Percentiles rank a stretch among this genome's conserved stretches.
Evolutionary conservation across 2,888 invertebrate genomes (phyloP).

Genomic region (Cantharis flavilabris): DNA sequence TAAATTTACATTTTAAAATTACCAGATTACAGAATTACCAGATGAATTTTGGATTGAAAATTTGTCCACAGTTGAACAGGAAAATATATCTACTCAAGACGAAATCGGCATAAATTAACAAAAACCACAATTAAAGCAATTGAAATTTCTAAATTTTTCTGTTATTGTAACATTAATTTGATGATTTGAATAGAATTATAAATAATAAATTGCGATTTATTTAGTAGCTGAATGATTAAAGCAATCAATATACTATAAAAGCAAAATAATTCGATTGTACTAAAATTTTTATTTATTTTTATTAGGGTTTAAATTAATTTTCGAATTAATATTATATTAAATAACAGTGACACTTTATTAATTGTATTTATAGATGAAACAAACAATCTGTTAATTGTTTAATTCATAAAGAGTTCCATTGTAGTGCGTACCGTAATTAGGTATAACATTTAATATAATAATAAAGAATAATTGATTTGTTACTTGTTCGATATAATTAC

Average conservation of each 20-base stretch:
- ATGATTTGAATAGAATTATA: background rate
- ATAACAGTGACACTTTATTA: constrained; percentile 27
- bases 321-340: constrained; percentile 18
- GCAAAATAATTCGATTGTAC: constrained; percentile 20
- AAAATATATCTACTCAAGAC: too few species aligned
- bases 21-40: too few species aligned
- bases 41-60: too few species aligned
- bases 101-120: too few species aligned
- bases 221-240: constrained; percentile 16
- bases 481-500: background rate
- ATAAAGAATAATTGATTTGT: constrained; percentile 16
- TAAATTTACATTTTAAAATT: too few species aligned
- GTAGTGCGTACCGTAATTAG: constrained; percentile 11
- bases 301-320: constrained; percentile 16
- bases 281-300: constrained; percentile 12
- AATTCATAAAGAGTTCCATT: constrained; percentile 20
- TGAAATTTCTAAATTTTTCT: too few species aligned
- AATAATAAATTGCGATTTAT: constrained; percentile 5
- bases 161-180: too few species aligned
- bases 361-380: constrained; percentile 23
- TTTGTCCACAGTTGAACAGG: too few species aligned
- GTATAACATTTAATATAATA: constrained; percentile 9
- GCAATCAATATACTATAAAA: constrained; percentile 13
- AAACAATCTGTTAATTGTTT: constrained; percentile 26
- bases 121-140: too few species aligned